A percentile compares a stretch with the other conserved stretches of the same genome.
Conservation (phyloP, 2,113 vertebrate genomes). For the Calyptommatus sinebrachiatus region DNA sequence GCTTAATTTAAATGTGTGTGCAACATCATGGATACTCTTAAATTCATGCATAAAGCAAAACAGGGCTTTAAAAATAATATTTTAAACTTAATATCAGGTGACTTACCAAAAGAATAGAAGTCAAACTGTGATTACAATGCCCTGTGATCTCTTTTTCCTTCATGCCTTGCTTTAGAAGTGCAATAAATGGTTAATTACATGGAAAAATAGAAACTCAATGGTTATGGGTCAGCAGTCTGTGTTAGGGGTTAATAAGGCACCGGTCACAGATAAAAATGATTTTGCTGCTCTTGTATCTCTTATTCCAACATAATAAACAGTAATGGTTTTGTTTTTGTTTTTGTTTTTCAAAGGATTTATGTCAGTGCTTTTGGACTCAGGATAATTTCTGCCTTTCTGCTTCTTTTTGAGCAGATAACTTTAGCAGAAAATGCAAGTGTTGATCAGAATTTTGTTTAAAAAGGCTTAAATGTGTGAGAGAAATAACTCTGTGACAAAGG, state of each 20-base stretch:
- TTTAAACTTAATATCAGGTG: background rate
- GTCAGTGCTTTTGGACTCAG: background rate
- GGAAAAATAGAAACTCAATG: conserved; percentile 15
- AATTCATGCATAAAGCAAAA: conserved; percentile 5
- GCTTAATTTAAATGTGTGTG: background rate
- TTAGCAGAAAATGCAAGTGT: background rate
- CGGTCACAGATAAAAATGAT: conserved; percentile 29
- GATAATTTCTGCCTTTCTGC: background rate
- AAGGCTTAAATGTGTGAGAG: background rate
- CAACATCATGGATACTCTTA: background rate
- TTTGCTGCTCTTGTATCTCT: conserved; percentile 27
- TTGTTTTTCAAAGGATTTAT: background rate
- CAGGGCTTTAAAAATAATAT: background rate
- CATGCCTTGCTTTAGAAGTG: conserved; percentile 13
- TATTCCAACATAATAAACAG: conserved; percentile 25
- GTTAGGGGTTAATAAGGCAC: conserved; percentile 25
- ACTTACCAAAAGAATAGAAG: background rate
- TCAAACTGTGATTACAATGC: background rate
- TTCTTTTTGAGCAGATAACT: background rate
- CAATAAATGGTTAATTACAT: conserved; percentile 28
- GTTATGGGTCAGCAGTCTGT: conserved; percentile 4
- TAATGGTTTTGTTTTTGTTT: conserved; percentile 18
- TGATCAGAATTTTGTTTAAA: background rate
- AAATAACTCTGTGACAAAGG: background rate
- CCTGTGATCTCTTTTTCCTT: background rate